Evolutionary conservation across 2,113 vertebrate genomes (phyloP), one percentile per base, ranked within the genome.

Genomic region (Ochotona princeps): DNA sequence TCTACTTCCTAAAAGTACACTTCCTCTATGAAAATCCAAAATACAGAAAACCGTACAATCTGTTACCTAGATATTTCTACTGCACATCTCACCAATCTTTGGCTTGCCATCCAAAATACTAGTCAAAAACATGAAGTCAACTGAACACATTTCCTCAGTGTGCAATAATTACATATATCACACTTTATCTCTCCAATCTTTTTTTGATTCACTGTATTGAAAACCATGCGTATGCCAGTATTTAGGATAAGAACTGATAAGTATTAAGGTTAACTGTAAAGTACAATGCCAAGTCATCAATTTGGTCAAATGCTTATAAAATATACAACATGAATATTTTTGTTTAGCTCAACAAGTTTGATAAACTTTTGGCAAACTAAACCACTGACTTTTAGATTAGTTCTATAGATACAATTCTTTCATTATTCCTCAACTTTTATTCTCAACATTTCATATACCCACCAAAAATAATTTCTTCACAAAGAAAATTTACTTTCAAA

Each of bases 41-140:
- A 66, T 89, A 32, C 87, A 38, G 87, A 95, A 93, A 89, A 60
- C n/a, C n/a, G n/a, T 73, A 8, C 26, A 4, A 15, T 61, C 35
- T 26, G 13, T 66, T 13, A 65, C 28, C 17, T 72, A 30, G 83
- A 86, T 70, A n/a, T 74, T 90, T 83, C 70, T 2, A 70, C 44
- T 86, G 73, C 0, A n/a, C n/a, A n/a, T n/a, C n/a, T n/a, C n/a
- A 17, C 63, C 2, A 0, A 67, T 9, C 78, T 72, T 73, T 65
- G 0, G 70, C 14, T 57, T 79, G 83, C 20, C 1, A 76, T 78
- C 25, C 21, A 84, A 14, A 72, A 63, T 67, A 92, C 32, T 83
- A 54, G 20, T 7, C 63, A 87, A 81, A 93, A 28, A 23, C 13
- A 44, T 1, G 10, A 38, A 47, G 20, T 61, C 44, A 89, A 21